Evolutionary conservation across 2,888 invertebrate genomes (phyloP), one percentile per base, ranked within the genome.

Genomic region (Diloba caeruleocephala): DNA sequence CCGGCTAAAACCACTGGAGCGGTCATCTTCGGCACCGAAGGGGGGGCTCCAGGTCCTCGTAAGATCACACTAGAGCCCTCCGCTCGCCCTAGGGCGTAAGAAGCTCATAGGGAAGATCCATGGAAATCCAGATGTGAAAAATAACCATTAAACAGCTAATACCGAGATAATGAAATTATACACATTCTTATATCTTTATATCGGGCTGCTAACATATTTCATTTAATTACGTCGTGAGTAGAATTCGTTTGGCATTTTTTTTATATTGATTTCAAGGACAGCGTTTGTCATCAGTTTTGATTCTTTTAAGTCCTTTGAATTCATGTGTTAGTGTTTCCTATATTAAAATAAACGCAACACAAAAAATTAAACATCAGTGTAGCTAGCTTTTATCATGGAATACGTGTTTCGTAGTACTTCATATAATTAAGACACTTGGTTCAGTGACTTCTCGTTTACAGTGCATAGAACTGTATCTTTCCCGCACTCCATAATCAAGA

Each of bases 401-500:
- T 19, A 13, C 12, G 19, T 9, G 0, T 21, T n/a, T 32, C 31
- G 14, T 23, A 13, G 10, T 33, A 28, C 48, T 43, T 26, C 26
- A 28, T 31, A 14, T 52, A 33, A 44, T 59, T 37, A 36, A 52
- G 26, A 31, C 25, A 53, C 49, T 50, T 71, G 67, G 68, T 72
- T 69, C 68, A 65, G 59, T 56, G 60, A 66, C 61, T 55, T 53
- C 34, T 49, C 32, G 43, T 52, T 53, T 55, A 50, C 50, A 56
- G 57, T 56, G 37, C 36, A 50, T 63, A 58, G 54, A 70, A 71
- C 67, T 62, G 71, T 74, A 59, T 60, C 54, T 65, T 71, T 61
- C 58, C 49, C 61, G 65, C 61, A 68, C 37, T 51, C 34, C 42
- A 71, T 71, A 78, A 81, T 77, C 56, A 73, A 79, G 75, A 80